phyloP scores from a whole-genome alignment of 2,888 invertebrate genomes.

The Cloeon dipterum region DNA sequence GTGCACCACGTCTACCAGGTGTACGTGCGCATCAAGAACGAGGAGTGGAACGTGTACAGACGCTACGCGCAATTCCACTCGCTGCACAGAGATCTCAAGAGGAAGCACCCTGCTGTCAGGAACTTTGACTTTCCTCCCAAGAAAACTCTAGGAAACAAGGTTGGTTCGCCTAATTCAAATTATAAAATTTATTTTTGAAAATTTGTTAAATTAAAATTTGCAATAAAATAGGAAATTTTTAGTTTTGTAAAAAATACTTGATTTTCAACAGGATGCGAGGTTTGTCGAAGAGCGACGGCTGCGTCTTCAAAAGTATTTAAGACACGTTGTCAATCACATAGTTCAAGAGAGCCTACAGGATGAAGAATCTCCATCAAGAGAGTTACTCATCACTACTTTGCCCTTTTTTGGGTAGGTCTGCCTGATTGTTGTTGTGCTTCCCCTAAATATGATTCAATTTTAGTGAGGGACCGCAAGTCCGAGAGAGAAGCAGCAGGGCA shows the following conservation, averaged over 20 bases:
- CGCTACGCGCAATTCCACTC: slow-evolving; percentile 83
- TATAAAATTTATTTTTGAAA: neutral
- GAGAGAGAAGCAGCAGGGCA: too few relatives aligned
- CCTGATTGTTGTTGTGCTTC: too few relatives aligned
- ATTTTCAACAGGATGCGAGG: slow-evolving; percentile 41
- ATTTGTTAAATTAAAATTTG: slow-evolving; percentile 7
- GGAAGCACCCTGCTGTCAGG: slow-evolving; percentile 53
- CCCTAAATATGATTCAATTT: neutral
- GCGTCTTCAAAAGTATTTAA: slow-evolving; percentile 67
- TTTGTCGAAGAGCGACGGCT: slow-evolving; percentile 74
- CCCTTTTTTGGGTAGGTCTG: slow-evolving; percentile 62
- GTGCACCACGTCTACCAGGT: slow-evolving; percentile 75
- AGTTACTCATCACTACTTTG: slow-evolving; percentile 52
- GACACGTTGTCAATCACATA: slow-evolving; percentile 44
- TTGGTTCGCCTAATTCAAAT: slow-evolving; percentile 14
- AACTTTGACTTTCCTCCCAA: slow-evolving; percentile 86
- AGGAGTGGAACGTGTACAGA: slow-evolving; percentile 91
- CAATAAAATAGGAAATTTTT: slow-evolving; percentile 1
- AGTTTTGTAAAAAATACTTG: neutral
- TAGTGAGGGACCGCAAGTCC: too few relatives aligned
- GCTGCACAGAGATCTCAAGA: slow-evolving; percentile 61
- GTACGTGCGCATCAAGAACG: slow-evolving; percentile 56
- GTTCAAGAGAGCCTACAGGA: slow-evolving; percentile 47
- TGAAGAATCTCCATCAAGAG: slow-evolving; percentile 47
- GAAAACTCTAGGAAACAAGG: slow-evolving; percentile 81